Evolutionary conservation across 2,888 invertebrate species (phyloP).

Genomic region (Andricus curvator): DNA sequence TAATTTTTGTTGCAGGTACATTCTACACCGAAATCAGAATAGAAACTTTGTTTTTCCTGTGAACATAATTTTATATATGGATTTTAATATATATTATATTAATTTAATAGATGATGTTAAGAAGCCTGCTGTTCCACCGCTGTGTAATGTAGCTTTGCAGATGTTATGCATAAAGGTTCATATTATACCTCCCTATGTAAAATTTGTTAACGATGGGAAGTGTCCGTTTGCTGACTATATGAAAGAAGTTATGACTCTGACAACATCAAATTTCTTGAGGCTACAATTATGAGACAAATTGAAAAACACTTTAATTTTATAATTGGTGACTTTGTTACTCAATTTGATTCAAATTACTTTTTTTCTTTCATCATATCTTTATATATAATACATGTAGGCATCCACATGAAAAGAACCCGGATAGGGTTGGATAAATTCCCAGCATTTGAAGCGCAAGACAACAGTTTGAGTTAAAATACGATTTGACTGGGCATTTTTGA

Average conservation of each 20-base stretch:
- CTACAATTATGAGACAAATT: not conserved
- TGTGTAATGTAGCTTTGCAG: not conserved
- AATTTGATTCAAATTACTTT: not conserved
- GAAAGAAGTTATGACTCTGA: not conserved
- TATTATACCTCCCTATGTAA: not conserved
- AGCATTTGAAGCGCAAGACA: no score
- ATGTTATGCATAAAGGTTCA: not conserved
- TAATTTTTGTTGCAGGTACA: no score
- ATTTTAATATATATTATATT: no score
- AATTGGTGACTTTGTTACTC: not conserved
- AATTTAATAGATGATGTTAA: no score
- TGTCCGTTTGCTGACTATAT: conserved; percentile 5
- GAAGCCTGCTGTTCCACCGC: no score
- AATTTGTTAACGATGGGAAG: conserved; percentile 5
- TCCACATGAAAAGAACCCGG: no score
- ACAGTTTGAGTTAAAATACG: no score
- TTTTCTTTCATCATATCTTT: not conserved
- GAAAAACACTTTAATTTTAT: not conserved
- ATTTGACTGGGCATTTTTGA: no score
- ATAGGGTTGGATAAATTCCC: no score
- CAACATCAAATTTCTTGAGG: conserved; percentile 4
- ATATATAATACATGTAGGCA: not conserved
- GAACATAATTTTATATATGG: no score
- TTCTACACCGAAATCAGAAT: no score
- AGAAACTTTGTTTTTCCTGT: no score